Base-by-base conservation (phyloP, 2,797 vertebrate genomes). In the Salarias fasciatus region DNA sequence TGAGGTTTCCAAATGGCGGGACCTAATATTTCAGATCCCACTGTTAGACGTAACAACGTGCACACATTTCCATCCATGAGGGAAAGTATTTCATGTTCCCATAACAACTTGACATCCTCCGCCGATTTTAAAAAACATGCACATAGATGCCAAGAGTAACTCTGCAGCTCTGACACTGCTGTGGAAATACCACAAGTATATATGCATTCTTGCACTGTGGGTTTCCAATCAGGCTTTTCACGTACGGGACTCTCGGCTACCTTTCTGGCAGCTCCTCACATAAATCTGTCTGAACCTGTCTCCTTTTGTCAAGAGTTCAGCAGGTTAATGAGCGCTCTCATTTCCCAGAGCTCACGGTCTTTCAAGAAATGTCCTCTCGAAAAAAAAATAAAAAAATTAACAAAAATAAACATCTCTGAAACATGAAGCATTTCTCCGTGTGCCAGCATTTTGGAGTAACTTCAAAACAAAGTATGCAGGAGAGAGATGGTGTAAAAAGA, bases 261-360 rank as follows among this genome's bases (percentile, higher is more conserved):
- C 70, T 69, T 38, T 75, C 79, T 66, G 57, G 77, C 80, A 70
- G 82, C 76, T 63, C 75, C 55, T 62, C 53, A 63, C 78, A 69
- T 79, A 78, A 72, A 83, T 84, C 72, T 79, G 83, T 80, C 84
- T 79, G 78, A 73, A 74, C 79, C 79, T 75, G 77, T 85, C 79
- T 81, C 70, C 80, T 83, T 35, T 83, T 83, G 69, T 87, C 67
- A 57, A 66, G 69, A 66, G 85, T 81, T 87, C 81, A 78, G 72
- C 76, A 68, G 84, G 84, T 86, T 88, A 87, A 88, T 88, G 80
- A 86, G 78, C 81, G 14, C 62, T 59, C 64, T 70, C 72, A 72
- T 64, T 79, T 79, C 69, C 66, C 73, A 38, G 44, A 1, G n/a
- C 58, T 66, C 75, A 31, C 66, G 36, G 45, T 44, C 38, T 37